Evolutionary conservation across 2,113 vertebrate genomes (phyloP).

Genomic region (Poecile atricapillus): DNA sequence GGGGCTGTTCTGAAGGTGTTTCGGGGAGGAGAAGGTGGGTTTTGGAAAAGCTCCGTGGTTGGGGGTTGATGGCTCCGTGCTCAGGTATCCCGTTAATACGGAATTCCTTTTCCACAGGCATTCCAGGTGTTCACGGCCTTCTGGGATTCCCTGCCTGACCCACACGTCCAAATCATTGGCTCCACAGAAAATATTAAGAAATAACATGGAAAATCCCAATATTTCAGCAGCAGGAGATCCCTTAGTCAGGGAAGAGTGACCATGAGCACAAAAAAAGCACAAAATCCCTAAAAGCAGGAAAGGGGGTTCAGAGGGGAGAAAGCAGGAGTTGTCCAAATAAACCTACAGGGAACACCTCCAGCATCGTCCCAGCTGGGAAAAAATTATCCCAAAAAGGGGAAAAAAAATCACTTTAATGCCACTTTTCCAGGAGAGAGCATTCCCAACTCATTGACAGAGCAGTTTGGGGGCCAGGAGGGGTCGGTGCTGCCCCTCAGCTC

Average conservation of each 20-base stretch:
- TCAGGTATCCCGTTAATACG: neutral
- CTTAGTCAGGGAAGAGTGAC: neutral
- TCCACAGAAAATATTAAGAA: neutral
- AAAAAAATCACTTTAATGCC: neutral
- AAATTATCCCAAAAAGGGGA: neutral
- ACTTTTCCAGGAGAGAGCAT: neutral
- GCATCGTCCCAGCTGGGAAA: fast-evolving
- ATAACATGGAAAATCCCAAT: neutral
- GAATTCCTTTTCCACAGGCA: neutral
- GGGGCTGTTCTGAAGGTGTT: neutral
- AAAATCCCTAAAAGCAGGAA: neutral
- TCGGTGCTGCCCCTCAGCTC: neutral
- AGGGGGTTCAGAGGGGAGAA: neutral
- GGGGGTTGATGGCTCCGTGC: neutral
- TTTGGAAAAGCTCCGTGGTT: fast-evolving
- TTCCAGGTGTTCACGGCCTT: fast-evolving
- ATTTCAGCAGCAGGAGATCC: neutral
- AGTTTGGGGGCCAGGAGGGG: neutral
- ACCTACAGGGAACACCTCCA: neutral
- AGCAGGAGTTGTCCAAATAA: neutral
- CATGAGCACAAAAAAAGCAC: no score
- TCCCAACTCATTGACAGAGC: fast-evolving
- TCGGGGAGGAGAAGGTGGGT: neutral
- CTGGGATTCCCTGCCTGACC: neutral
- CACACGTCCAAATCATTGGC: fast-evolving